Evolutionary conservation across 2,797 vertebrate genomes (phyloP), one percentile per base, ranked within the genome.

Genomic region (Channa striata): DNA sequence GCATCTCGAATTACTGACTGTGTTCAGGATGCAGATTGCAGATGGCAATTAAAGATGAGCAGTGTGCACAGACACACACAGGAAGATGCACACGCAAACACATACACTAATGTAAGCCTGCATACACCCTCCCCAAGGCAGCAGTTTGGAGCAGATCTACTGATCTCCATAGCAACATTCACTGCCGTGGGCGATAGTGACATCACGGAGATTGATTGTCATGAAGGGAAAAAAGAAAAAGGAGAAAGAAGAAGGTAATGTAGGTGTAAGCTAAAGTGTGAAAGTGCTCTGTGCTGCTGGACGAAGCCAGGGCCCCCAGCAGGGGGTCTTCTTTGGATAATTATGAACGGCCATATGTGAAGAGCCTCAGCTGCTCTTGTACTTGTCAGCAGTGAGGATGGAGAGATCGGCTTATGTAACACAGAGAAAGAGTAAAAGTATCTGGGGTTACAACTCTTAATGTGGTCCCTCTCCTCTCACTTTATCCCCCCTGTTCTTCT

Each of bases 131-230:
- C 81, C 80, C 78, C 21, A 34, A 79, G 79, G 87, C 87, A 66
- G 80, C 73, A 62, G 77, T 78, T 89, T 33, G 51, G 61, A 58
- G 78, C 87, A 77, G 87, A 90, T 89, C 86, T 78, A 83, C 90
- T 85, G 85, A 92, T 93, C 88, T 89, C 91, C 91, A 92, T 92
- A 87, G 90, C 90, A 92, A 93, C 90, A 65, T 84, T 82, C 60
- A 40, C 61, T 80, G 85, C 87, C 25, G 89, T 90, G 89, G 89
- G 89, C 82, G 75, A 89, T 30, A 62, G 84, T 89, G 88, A 88
- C 87, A 91, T 90, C 82, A 90, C 65, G 72, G 89, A 81, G 80
- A 92, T 85, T 87, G 89, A 91, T 91, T 85, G 86, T 91, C 87
- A 90, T 83, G 72, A 79, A 81, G n/a, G n/a, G 6, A 30, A 30